phyloP scores from a whole-genome alignment of 2,888 invertebrate species.

The Exocentrus adspersus region DNA sequence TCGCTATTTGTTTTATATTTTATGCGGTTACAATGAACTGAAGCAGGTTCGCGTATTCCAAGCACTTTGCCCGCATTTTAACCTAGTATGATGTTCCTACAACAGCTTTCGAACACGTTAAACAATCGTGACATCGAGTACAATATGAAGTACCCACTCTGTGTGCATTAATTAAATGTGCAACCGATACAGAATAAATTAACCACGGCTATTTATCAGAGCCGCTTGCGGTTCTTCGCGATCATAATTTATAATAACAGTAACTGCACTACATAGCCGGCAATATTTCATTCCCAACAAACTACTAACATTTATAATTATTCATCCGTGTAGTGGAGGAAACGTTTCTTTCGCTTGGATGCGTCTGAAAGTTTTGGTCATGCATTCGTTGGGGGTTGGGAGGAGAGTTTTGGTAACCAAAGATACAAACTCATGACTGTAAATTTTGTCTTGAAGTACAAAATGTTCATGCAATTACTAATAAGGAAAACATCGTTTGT shows the following conservation, averaged over 20 bases:
- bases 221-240: constrained; percentile 12
- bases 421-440: too few relatives aligned
- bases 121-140: background rate
- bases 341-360: constrained; percentile 1
- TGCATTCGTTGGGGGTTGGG: too few relatives aligned
- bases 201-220: constrained; percentile 4
- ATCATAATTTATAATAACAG: constrained; percentile 8
- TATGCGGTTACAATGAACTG: too few relatives aligned
- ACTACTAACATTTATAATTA: constrained; percentile 12
- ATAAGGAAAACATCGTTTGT: too few relatives aligned
- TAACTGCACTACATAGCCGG: constrained; percentile 7
- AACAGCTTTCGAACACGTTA: background rate
- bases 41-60: too few relatives aligned
- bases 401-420: too few relatives aligned
- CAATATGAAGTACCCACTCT: background rate
- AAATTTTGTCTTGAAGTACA: too few relatives aligned
- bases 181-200: constrained; percentile 11
- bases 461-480: too few relatives aligned
- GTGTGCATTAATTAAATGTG: background rate
- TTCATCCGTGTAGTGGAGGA: constrained; percentile 1
- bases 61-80: background rate
- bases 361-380: background rate
- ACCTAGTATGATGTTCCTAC: background rate
- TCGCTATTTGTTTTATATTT: too few relatives aligned
- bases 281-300: constrained; percentile 1